A percentile compares a stretch with the other conserved stretches of the same genome.
Evolutionary conservation across 2,113 vertebrate genomes (phyloP).

Genomic region (Clarias macrocephalus): DNA sequence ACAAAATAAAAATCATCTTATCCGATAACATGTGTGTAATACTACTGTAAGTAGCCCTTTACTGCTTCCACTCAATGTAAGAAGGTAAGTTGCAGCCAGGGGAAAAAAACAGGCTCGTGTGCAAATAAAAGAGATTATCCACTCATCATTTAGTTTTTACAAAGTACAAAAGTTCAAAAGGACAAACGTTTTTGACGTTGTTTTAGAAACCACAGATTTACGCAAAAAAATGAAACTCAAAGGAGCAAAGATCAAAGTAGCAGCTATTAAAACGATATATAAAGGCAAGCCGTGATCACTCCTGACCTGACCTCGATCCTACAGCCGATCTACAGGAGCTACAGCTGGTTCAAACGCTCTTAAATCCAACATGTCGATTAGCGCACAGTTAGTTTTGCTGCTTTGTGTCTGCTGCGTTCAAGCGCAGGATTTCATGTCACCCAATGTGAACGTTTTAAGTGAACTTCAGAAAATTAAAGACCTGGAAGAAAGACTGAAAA

Average conservation of each 20-base stretch:
- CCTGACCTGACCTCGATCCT: background rate
- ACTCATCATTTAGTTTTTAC: background rate
- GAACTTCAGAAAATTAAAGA: constrained; percentile 20
- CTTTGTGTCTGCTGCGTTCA: background rate
- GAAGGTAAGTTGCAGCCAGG: too few species aligned
- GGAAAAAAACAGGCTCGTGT: background rate
- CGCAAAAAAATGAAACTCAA: background rate
- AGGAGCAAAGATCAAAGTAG: background rate
- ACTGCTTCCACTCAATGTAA: too few species aligned
- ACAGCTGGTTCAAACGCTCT: background rate
- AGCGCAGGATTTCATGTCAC: background rate
- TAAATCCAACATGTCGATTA: background rate
- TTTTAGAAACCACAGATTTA: background rate
- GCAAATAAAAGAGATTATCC: background rate
- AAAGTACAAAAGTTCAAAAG: background rate
- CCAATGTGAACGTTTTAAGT: constrained; percentile 1
- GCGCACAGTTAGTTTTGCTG: background rate
- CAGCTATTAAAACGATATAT: background rate
- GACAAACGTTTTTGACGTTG: background rate
- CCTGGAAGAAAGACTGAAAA: constrained; percentile 24
- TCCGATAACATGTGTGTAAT: too few species aligned
- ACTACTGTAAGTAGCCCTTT: too few species aligned
- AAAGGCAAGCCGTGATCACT: background rate
- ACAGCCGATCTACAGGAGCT: background rate
- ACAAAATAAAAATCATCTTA: too few species aligned